A percentile compares a stretch with the other conserved stretches of the same genome.
Evolutionary conservation across 2,888 invertebrate species (phyloP).

Genomic region (Cataglyphis altisquamis): DNA sequence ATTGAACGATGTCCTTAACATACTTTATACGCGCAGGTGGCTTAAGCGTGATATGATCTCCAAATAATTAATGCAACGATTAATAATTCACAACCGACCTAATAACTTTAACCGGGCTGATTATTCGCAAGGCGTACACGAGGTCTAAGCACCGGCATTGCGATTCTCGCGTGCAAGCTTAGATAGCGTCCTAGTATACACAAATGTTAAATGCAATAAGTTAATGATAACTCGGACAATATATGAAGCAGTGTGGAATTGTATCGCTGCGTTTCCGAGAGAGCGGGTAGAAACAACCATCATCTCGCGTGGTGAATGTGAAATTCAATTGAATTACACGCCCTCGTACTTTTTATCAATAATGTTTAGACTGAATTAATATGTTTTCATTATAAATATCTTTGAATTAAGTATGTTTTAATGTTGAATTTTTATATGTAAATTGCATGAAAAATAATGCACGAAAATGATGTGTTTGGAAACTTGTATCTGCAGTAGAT

Average conservation of each 20-base stretch:
- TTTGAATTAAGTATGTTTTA: neutral
- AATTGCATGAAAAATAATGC: neutral
- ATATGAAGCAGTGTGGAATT: neutral
- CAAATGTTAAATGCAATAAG: slow-evolving; percentile 28
- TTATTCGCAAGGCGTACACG: slow-evolving; percentile 31
- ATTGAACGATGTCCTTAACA: slow-evolving; percentile 42
- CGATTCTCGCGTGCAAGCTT: slow-evolving; percentile 21
- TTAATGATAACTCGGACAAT: neutral
- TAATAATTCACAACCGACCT: slow-evolving; percentile 45
- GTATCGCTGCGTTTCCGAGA: neutral
- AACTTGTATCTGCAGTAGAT: slow-evolving; percentile 40
- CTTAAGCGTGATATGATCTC: slow-evolving; percentile 22
- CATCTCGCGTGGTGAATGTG: slow-evolving; percentile 34
- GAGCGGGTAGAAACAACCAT: neutral
- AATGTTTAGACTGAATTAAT: neutral
- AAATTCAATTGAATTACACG: slow-evolving; percentile 6
- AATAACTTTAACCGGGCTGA: slow-evolving; percentile 18
- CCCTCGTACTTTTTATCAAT: neutral
- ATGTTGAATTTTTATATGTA: neutral
- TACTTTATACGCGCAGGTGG: slow-evolving; percentile 24
- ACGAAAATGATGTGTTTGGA: neutral
- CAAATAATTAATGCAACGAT: slow-evolving; percentile 49
- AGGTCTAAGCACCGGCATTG: neutral
- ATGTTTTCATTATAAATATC: neutral
- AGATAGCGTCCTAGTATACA: slow-evolving; percentile 9